Evolutionary conservation across 2,797 vertebrate species (phyloP), one percentile per base, ranked within the genome.

Genomic region (Lepilemur ruficaudatus): DNA sequence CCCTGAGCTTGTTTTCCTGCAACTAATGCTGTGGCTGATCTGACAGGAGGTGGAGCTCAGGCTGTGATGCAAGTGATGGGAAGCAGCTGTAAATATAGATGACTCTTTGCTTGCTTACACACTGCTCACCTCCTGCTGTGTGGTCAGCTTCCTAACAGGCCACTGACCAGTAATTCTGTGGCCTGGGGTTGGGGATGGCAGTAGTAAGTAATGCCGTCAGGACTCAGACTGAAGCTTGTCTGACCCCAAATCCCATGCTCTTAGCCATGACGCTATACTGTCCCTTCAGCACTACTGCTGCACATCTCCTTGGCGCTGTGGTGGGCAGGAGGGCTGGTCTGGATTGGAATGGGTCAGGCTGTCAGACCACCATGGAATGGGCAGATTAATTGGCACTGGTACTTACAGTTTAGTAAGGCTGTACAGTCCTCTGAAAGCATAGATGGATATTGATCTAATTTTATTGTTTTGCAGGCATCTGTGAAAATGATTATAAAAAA

Each of bases 341-440:
- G 57, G 38, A 6, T 20, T 1, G 48, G 25, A 32, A n/a, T 1
- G 41, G 61, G 48, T 7, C 15, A 3, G 76, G 38, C 50, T 73
- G 52, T 28, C 8, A 61, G 55, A 7, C 2, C 17, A 28, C 20
- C 3, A 0, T 0, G 15, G 38, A n/a, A n/a, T 0, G 7, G 55
- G n/a, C 48, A 59, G 67, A 38, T 41, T 12, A 20, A 55, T 18
- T 20, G 28, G 15, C 69, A 1, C 11, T 17, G 7, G 30, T 98
- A 99, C 99, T 99, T 98, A 99, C 99, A 99, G 99, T 96, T 99
- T 99, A 73, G 99, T 99, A 65, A 99, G 98, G 97, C 99, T 99
- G 96, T 99, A 98, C 91, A 99, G 99, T 65, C 99, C 99, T 97
- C 98, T 99, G 98, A 99, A 99, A 32, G 99, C 99, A 30, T 98